These are phyloP conservation scores for Caerostris darwini DNA, from an alignment of 1,140 invertebrate genomes.

Conservation along the genomic window DNA sequence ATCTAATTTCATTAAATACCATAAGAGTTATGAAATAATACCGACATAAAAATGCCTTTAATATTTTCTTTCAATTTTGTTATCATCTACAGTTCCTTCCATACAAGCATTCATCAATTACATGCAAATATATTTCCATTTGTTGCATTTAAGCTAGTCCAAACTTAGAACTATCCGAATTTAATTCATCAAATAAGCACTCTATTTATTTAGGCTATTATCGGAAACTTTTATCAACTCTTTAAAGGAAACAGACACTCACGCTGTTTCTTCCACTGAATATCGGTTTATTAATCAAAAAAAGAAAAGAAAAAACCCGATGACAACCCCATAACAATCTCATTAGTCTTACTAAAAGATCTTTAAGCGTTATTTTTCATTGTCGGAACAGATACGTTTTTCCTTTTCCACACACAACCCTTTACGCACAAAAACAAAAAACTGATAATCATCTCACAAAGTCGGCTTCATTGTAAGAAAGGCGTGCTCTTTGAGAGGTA, in stretches of 20 bases:
- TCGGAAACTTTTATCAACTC: not conserved
- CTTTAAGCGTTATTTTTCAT: conserved; percentile 12
- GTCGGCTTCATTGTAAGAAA: not conserved
- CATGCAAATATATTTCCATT: too few relatives aligned
- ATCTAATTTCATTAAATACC: too few relatives aligned
- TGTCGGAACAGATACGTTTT: not conserved
- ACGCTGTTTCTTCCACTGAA: not conserved
- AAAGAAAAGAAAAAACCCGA: not conserved
- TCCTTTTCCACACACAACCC: not conserved
- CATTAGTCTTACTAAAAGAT: conserved; percentile 22
- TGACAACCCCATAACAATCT: conserved; percentile 24
- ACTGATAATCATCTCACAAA: not conserved
- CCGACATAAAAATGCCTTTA: too few relatives aligned
- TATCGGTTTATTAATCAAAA: not conserved
- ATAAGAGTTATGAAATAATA: too few relatives aligned
- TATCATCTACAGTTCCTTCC: too few relatives aligned
- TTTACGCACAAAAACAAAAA: not conserved
- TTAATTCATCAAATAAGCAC: not conserved
- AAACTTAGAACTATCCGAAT: not conserved
- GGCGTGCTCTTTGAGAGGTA: not conserved
- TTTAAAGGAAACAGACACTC: not conserved
- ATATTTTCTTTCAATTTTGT: too few relatives aligned
- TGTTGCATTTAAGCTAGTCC: not conserved
- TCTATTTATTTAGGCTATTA: not conserved
- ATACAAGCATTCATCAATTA: too few relatives aligned